A percentile compares a stretch with the other conserved stretches of the same genome.
phyloP scores from a whole-genome alignment of 1,140 invertebrate genomes.

The Heliconius melpomene region DNA sequence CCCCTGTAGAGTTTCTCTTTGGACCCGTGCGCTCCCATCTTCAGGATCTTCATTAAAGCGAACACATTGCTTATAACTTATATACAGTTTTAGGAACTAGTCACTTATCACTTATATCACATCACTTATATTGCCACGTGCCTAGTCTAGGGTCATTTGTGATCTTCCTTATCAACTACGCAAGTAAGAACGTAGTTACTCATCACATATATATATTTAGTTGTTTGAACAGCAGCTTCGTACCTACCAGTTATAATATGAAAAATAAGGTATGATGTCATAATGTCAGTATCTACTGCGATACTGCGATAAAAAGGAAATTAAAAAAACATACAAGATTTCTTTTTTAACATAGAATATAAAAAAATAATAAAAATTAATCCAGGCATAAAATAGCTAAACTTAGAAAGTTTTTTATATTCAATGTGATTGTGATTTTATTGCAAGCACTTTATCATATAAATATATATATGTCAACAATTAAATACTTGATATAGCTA shows the following conservation, averaged over 20 bases:
- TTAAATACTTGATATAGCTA: slow-evolving; percentile 15
- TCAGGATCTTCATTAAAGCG: slow-evolving; percentile 68
- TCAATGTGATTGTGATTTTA: background rate
- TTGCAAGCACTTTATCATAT: background rate
- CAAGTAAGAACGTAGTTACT: slow-evolving; percentile 10
- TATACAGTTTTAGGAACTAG: slow-evolving; percentile 38
- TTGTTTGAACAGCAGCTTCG: slow-evolving; percentile 18
- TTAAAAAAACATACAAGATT: too few species aligned
- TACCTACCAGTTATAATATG: background rate
- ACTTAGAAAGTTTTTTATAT: background rate
- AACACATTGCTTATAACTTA: slow-evolving; percentile 48
- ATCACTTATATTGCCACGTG: slow-evolving; percentile 27
- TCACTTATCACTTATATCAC: slow-evolving; percentile 40
- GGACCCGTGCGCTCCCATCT: slow-evolving; percentile 86
- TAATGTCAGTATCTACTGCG: slow-evolving; percentile 11
- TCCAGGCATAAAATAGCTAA: too few species aligned
- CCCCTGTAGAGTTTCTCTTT: slow-evolving; percentile 85
- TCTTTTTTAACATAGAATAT: too few species aligned
- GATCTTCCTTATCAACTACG: slow-evolving; percentile 18
- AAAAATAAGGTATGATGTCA: slow-evolving; percentile 20
- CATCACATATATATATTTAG: slow-evolving; percentile 23
- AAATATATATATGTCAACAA: slow-evolving; percentile 2
- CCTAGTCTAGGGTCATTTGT: slow-evolving; percentile 21
- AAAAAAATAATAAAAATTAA: too few species aligned
- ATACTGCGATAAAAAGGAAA: background rate